Evolutionary conservation across 2,113 vertebrate genomes (phyloP).

Genomic region (Mus musculus): GRCm39 chr17:85332501-85333000

Average conservation of each 20-base stretch:
- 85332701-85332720: neutral
- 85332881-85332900: neutral
- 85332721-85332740: neutral
- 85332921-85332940: neutral
- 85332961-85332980: neutral
- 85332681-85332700: neutral
- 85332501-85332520: neutral
- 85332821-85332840: neutral
- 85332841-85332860: neutral
- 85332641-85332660: neutral
- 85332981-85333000: neutral
- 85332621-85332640: too few relatives aligned
- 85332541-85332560: neutral
- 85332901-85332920: neutral
- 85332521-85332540: neutral
- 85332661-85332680: neutral
- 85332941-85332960: neutral
- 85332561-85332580: neutral
- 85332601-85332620: neutral
- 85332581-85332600: neutral
- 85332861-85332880: neutral
- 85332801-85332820: neutral
- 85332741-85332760: neutral
- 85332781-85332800: neutral
- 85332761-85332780: neutral